phyloP scores from a whole-genome alignment of 2,888 invertebrate genomes.

The Caenorhabditis panamensis region DNA sequence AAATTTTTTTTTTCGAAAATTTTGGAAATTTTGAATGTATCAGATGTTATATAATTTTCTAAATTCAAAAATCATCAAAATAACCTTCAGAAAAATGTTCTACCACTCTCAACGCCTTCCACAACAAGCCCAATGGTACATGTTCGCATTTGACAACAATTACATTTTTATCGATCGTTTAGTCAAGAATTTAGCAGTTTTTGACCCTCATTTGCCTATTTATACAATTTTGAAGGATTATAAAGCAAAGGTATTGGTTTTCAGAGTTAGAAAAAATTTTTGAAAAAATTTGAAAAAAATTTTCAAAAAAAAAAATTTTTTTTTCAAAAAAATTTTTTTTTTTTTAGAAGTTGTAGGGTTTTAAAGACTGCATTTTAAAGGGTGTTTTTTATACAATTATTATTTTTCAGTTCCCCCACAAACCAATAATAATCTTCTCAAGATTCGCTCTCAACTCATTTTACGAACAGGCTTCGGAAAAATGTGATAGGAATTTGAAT shows the following conservation, averaged over 20 bases:
- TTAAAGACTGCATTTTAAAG: too few relatives aligned
- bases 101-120: constrained; percentile 43
- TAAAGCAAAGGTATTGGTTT: too few relatives aligned
- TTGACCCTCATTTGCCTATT: constrained; percentile 41
- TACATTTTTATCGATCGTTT: constrained; percentile 51
- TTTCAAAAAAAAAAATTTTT: too few relatives aligned
- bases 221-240: too few relatives aligned
- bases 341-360: too few relatives aligned
- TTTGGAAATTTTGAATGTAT: too few relatives aligned
- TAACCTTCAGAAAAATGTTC: constrained; percentile 45
- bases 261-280: constrained; percentile 49
- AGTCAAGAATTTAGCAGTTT: constrained; percentile 36
- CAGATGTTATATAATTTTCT: too few relatives aligned
- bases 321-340: too few relatives aligned
- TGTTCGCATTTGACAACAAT: constrained; percentile 57
- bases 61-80: not conserved
- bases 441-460: constrained; percentile 46
- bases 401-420: constrained; percentile 41
- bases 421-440: constrained; percentile 41
- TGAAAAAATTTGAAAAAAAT: constrained; percentile 13
- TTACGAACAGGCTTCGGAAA: constrained; percentile 25
- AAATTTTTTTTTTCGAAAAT: too few relatives aligned
- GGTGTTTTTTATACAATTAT: too few relatives aligned
- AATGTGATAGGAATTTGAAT: constrained; percentile 22
- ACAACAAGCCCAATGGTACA: constrained; percentile 48